Base-by-base conservation (phyloP, 2,888 invertebrate genomes). In the Callosobruchus maculatus region DNA sequence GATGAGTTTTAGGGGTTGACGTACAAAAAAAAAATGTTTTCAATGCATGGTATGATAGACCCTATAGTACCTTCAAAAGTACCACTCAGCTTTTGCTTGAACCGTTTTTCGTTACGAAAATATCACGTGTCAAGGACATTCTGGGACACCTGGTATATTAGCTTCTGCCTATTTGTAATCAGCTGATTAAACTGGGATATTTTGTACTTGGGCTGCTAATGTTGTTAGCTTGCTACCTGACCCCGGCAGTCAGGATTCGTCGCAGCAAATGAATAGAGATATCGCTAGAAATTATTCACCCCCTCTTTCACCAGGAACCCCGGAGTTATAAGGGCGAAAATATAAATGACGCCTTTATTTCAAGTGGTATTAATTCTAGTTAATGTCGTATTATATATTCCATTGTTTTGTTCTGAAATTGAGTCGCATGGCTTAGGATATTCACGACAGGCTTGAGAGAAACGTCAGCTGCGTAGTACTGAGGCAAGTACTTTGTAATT, bases 341-440 rank as follows among this genome's bases (percentile, higher is more conserved):
- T 74, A 74, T 76, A 72, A 76, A 74, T 76, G 74, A 74, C 72
- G 71, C 72, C 73, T 76, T 74, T 74, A 76, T 74, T 74, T 71
- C 68, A 71, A 76, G 73, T 67, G 74, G 74, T 74, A 76, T 76
- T 76, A 76, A 76, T 76, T 76, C 74, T 73, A 74, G 74, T 76
- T 74, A 76, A 74, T 76, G 74, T 74, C 74, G 76, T 77, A 76
- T 79, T 78, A 76, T 74, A 77, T 77, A 77, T 76, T 77, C 78
- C 76, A 78, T 79, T 79, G 79, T 79, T 77, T 78, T 77, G 75
- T 79, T 78, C 76, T 21, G 72, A 74, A 74, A 76, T 76, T 76
- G 72, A 74, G 76, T 74, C 73, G 68, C 68, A 73, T 71, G 73
- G 68, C 71, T 71, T 73, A 7, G 26, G 70, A 26, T 26, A 26